Evolutionary conservation across 2,797 vertebrate genomes (phyloP).

Genomic region (Myotis findleyi): DNA sequence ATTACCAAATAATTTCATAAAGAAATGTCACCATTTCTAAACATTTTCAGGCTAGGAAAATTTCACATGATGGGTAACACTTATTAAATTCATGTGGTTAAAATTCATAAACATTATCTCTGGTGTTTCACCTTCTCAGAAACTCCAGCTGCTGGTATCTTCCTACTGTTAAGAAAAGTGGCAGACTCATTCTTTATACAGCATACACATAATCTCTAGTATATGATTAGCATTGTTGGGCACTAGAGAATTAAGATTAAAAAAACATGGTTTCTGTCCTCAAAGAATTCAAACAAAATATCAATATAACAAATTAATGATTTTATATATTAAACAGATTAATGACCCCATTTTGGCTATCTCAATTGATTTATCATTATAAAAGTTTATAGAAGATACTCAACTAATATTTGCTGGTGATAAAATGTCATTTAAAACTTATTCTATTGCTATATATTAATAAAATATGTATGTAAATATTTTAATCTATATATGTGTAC

Average conservation of each 20-base stretch:
- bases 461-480: background rate
- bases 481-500: background rate
- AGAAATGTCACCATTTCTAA: background rate
- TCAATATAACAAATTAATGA: background rate
- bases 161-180: background rate
- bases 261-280: too few species aligned
- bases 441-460: background rate
- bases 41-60: background rate
- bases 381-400: background rate
- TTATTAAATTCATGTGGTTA: background rate
- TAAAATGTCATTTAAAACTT: slow-evolving; percentile 26
- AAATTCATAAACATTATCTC: background rate
- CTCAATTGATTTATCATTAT: background rate
- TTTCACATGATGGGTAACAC: background rate
- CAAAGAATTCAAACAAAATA: background rate
- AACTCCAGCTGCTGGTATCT: background rate
- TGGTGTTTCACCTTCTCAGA: background rate
- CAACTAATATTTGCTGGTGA: background rate
- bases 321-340: slow-evolving; percentile 20
- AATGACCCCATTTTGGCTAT: background rate
- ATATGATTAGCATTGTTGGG: background rate
- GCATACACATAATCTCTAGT: background rate
- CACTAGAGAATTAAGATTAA: too few species aligned
- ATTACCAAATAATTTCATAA: background rate
- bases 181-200: background rate